Percentiles rank a stretch among this genome's conserved stretches.
phyloP scores from a whole-genome alignment of 2,113 vertebrate species.

The Puma concolor region DNA sequence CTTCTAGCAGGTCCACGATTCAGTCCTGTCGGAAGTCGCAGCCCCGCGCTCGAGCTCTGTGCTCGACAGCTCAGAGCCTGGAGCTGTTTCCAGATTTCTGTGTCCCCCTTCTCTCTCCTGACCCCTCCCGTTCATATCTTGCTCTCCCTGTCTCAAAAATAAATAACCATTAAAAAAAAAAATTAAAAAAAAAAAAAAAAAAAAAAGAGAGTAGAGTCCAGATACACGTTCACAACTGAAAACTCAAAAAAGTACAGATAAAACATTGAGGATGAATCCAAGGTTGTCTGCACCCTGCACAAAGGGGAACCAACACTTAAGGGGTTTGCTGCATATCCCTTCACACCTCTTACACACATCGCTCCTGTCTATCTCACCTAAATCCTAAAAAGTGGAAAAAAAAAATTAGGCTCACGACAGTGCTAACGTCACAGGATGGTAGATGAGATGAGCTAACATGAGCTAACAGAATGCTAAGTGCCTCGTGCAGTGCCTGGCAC shows the following conservation, averaged over 20 bases:
- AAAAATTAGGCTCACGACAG: neutral
- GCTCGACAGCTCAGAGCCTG: too few relatives aligned
- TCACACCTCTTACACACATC: fast-evolving
- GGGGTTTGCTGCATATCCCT: too few relatives aligned
- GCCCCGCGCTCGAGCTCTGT: too few relatives aligned
- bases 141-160: too few relatives aligned
- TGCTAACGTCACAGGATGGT: neutral
- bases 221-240: neutral
- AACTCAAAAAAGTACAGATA: neutral
- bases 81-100: too few relatives aligned
- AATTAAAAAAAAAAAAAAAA: too few relatives aligned
- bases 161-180: too few relatives aligned
- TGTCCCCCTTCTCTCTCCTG: too few relatives aligned
- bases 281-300: fast-evolving
- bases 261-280: neutral
- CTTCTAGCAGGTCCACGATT: too few relatives aligned
- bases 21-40: too few relatives aligned
- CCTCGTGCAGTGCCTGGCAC: neutral
- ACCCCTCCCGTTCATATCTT: too few relatives aligned
- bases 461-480: neutral
- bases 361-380: neutral
- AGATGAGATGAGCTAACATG: neutral
- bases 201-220: neutral
- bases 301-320: fast-evolving
- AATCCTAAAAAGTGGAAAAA: neutral